Conservation (phyloP, 2,113 vertebrate genomes). For the Amblyopsis rosae region DNA sequence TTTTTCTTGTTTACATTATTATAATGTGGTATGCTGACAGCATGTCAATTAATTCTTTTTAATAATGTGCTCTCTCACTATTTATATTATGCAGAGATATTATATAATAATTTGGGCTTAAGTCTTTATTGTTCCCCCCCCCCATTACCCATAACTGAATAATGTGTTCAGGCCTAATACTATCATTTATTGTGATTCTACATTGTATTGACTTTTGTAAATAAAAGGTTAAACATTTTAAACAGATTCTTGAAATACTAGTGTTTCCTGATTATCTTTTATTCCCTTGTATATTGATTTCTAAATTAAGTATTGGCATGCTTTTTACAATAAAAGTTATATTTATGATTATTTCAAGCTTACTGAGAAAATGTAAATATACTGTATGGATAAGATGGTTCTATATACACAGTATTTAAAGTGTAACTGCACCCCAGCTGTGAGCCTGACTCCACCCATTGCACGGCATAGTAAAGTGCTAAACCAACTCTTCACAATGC, state of each 20-base stretch:
- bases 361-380: too few species aligned
- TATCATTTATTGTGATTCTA: conserved; percentile 52
- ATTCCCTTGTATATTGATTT: too few species aligned
- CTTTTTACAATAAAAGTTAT: too few species aligned
- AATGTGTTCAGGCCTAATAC: conserved; percentile 32
- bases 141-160: conserved; percentile 51
- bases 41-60: conserved; percentile 18
- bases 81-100: conserved; percentile 45
- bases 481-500: too few species aligned
- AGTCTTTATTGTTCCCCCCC: conserved; percentile 25
- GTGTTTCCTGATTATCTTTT: conserved; percentile 16
- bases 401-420: too few species aligned
- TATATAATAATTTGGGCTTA: conserved; percentile 41
- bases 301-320: too few species aligned
- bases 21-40: conserved; percentile 41
- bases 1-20: conserved; percentile 31
- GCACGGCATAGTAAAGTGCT: too few species aligned
- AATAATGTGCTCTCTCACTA: conserved; percentile 46
- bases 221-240: conserved; percentile 71
- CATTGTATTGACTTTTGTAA: conserved; percentile 65
- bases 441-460: too few species aligned
- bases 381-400: too few species aligned
- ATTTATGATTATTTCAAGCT: too few species aligned
- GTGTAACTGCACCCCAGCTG: too few species aligned
- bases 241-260: conserved; percentile 46